Base-by-base conservation (phyloP, 1,140 invertebrate genomes). In the Pogonomyrmex barbatus region DNA sequence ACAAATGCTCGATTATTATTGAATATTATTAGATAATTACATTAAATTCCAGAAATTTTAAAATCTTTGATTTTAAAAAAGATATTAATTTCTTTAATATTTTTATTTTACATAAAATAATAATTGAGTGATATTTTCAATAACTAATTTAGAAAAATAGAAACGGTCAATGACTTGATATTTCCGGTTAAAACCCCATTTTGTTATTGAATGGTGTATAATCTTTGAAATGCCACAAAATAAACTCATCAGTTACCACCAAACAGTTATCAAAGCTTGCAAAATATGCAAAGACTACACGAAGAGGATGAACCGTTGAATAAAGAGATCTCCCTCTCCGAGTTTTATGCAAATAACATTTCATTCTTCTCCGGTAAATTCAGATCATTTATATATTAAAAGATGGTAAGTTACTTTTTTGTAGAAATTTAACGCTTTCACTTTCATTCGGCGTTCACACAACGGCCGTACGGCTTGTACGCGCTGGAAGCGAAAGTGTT, bases 341-440 rank as follows among this genome's bases (percentile, higher is more conserved):
- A 30, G 56, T 75, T 60, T 83, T 10, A 73, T 60, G 67, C 79
- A 60, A 83, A 83, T 83, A 71, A 56, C 5, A 30, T 71, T 47
- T 60, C n/a, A 10, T 82, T 73, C 54, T 47, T 36, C 50, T 68
- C 36, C 8, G 50, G 60, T 60, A 42, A 45, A 60, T 58, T 71
- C 17, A 24, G 42, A 63, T 75, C 1, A 17, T 10, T 75, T 75
- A 60, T 54, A 83, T 60, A 73, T 75, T 54, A 75, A 75, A 83
- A 33, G 45, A 73, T 17, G 54, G 4, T 58, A 75, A 47, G 75
- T 83, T 39, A n/a, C 68, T 83, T 83, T 83, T 83, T 62, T 68
- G 33, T 30, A 45, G 68, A 83, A 83, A 83, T 9, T 47, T 14
- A 45, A n/a, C 68, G 67, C 79, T 83, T 83, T 83, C 79, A 83